Conservation (phyloP, 1,140 invertebrate species). For the Orussus abietinus region DNA sequence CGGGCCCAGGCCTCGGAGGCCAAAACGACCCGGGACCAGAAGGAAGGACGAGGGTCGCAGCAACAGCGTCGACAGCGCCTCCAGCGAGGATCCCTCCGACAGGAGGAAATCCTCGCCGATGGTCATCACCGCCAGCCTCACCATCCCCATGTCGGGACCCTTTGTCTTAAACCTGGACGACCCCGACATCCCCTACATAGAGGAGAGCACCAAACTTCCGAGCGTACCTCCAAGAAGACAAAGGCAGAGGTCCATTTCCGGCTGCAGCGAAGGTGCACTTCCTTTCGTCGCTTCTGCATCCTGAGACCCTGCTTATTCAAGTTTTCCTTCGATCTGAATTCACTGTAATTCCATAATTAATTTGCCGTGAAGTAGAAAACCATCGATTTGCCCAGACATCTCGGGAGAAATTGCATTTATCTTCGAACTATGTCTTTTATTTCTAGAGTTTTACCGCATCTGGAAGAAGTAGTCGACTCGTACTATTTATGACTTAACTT, state of each 20-base stretch:
- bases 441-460: too few species aligned
- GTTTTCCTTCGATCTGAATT: too few species aligned
- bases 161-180: constrained; percentile 59
- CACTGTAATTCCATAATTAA: too few species aligned
- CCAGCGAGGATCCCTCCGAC: constrained; percentile 50
- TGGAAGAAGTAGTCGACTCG: too few species aligned
- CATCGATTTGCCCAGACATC: too few species aligned
- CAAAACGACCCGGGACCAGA: constrained; percentile 42
- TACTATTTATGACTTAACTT: too few species aligned
- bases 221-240: constrained; percentile 42
- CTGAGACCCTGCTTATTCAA: too few species aligned
- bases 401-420: too few species aligned
- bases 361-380: too few species aligned
- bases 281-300: too few species aligned
- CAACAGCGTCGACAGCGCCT: constrained; percentile 54
- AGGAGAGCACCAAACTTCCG: constrained; percentile 53
- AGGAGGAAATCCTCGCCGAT: constrained; percentile 55
- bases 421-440: too few species aligned
- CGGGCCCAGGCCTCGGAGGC: constrained; percentile 39
- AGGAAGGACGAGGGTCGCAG: constrained; percentile 53
- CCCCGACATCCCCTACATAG: constrained; percentile 69
- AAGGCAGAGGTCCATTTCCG: constrained; percentile 46
- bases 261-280: constrained; percentile 42
- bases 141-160: constrained; percentile 63
- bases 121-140: constrained; percentile 77